A percentile compares a stretch with the other conserved stretches of the same genome.
Evolutionary conservation across 1,140 invertebrate genomes (phyloP).

Genomic region (Matsumurasca onukii): DNA sequence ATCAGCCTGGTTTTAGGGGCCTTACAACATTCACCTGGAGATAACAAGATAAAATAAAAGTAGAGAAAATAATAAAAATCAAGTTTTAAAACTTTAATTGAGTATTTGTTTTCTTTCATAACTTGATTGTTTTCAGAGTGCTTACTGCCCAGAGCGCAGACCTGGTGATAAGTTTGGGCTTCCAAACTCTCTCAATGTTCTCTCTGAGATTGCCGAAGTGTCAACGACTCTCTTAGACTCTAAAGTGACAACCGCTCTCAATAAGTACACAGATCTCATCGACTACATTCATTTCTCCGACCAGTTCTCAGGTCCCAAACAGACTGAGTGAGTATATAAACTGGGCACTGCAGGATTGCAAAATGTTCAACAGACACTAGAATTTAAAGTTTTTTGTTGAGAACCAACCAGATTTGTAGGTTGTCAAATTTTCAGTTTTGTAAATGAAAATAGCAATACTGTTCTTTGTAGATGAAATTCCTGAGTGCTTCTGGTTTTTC

Average conservation of each 20-base stretch:
- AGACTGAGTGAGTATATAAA: conserved; percentile 72
- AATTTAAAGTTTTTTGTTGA: too few species aligned
- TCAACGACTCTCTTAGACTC: conserved; percentile 79
- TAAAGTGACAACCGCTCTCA: conserved; percentile 76
- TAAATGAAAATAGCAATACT: neutral
- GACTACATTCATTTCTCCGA: conserved; percentile 98
- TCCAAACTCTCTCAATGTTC: conserved; percentile 73
- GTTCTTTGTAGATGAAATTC: neutral
- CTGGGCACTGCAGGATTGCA: too few species aligned
- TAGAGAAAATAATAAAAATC: too few species aligned
- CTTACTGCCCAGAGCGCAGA: conserved; percentile 90
- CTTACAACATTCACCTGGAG: too few species aligned
- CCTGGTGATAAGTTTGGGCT: conserved; percentile 85
- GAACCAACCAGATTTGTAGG: too few species aligned
- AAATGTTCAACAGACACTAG: too few species aligned
- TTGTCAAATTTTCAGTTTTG: neutral
- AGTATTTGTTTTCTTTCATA: too few species aligned
- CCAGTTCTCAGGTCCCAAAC: conserved; percentile 87
- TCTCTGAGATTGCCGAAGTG: conserved; percentile 91
- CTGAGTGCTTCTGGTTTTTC: neutral
- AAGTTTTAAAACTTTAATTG: too few species aligned
- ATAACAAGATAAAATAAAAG: too few species aligned
- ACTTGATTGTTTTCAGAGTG: too few species aligned
- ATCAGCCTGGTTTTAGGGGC: too few species aligned
- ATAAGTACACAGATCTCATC: conserved; percentile 82